phyloP scores from a whole-genome alignment of 2,797 vertebrate genomes.

The Eulemur rubriventer region DNA sequence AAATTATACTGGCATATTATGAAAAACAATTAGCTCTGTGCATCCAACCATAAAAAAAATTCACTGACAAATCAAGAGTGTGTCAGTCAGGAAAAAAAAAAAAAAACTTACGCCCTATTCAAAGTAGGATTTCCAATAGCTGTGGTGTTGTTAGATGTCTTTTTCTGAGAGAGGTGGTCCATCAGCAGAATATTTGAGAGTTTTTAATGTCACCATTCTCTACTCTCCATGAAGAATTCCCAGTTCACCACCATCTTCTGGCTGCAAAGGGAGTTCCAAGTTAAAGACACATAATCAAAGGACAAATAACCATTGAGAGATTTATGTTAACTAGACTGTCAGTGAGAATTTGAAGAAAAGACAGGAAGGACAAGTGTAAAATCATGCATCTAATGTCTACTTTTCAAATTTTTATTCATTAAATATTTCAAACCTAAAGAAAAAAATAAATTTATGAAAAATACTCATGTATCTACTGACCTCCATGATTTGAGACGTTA shows the following conservation, averaged over 20 bases:
- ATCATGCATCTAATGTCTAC: not conserved
- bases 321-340: not conserved
- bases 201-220: not conserved
- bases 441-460: slow-evolving; percentile 13
- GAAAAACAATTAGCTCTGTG: not conserved
- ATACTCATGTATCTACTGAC: not conserved
- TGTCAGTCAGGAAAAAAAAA: not conserved
- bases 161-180: not conserved
- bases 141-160: not conserved
- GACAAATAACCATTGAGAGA: not conserved
- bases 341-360: not conserved
- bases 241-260: not conserved
- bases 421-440: not conserved
- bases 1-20: not conserved
- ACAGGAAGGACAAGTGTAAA: not conserved
- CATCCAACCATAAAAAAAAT: not conserved
- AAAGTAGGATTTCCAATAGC: not conserved
- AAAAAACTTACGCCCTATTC: not conserved
- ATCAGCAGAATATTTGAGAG: not conserved
- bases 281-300: not conserved
- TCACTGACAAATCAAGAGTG: not conserved
- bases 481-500: not conserved
- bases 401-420: not conserved
- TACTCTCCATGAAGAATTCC: not conserved
- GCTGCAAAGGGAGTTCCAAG: not conserved